Evolutionary conservation across 2,888 invertebrate genomes (phyloP), one percentile per base, ranked within the genome.

Genomic region (Epistrophe eligans): DNA sequence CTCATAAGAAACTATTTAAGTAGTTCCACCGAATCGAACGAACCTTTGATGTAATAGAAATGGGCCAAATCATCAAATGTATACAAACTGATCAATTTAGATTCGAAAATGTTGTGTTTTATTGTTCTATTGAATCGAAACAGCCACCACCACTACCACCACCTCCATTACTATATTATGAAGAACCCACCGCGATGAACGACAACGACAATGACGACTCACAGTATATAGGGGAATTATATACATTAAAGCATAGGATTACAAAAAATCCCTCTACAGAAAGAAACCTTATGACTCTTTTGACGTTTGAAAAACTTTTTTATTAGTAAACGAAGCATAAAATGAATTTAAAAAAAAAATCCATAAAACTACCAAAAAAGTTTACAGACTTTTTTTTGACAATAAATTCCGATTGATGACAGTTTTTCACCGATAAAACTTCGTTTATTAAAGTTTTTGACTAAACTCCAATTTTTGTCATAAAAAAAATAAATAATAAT

Each of bases 381-480:
- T 24, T 73, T 48, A 77, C 58, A 45, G 70, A 84, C 19, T 19
- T 17, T 48, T 48, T 19, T 82, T 60, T 43, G 79, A 79, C 71
- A 83, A 71, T 87, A 83, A 87, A 87, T 83, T 87, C 72, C 71
- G 24, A 83, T 76, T 19, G 79, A 87, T 76, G 87, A 87, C 87
- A 83, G 79, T 79, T 74, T 60, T 50, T 60, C 77, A 52, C 24
- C 38, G 32, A 38, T 55, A 40, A 48, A 48, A 24, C 10, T 50
- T 67, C 52, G 0, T 2, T 11, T 58, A n/a, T 58, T n/a, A n/a
- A 35, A 48, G 0, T 50, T 67, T 60, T 76, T 71, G 71, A 80
- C 84, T 77, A 52, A 80, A 81, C 19, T 55, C 13, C 28, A 11
- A 24, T 58, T 64, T 72, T 71, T n/a, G n/a, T 3, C 17, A 38